Conservation (phyloP, 2,113 vertebrate genomes). For the Tenrec ecaudatus region DNA sequence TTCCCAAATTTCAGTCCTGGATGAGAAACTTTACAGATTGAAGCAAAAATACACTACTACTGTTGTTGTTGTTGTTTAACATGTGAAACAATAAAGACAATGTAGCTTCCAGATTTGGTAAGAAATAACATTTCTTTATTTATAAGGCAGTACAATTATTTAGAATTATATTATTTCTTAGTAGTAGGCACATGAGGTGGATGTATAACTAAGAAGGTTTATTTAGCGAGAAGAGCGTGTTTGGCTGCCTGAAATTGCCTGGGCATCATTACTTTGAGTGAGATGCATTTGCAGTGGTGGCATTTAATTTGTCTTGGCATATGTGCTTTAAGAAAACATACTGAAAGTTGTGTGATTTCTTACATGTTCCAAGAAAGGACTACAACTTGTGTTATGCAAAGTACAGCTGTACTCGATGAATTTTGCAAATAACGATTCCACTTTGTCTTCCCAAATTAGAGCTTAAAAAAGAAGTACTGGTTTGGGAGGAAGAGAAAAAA, state of each 20-base stretch:
- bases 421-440: conserved; percentile 54
- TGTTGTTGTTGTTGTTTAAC: neutral
- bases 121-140: neutral
- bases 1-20: neutral
- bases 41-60: neutral
- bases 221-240: conserved; percentile 27
- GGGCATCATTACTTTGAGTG: neutral
- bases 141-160: neutral
- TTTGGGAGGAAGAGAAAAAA: conserved; percentile 64
- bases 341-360: conserved; percentile 57
- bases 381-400: conserved; percentile 44
- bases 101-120: neutral
- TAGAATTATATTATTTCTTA: neutral
- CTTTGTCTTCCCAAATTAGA: neutral
- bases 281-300: conserved; percentile 12
- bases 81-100: neutral
- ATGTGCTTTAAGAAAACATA: conserved; percentile 55
- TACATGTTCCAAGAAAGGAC: conserved; percentile 48
- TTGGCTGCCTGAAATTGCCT: conserved; percentile 46
- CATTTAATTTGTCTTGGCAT: conserved; percentile 55
- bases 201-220: neutral
- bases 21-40: neutral
- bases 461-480: conserved; percentile 55
- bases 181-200: neutral
- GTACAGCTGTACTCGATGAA: conserved; percentile 19